phyloP scores from a whole-genome alignment of 1,140 invertebrate species.

The Panagrolaimus sp. region DNA sequence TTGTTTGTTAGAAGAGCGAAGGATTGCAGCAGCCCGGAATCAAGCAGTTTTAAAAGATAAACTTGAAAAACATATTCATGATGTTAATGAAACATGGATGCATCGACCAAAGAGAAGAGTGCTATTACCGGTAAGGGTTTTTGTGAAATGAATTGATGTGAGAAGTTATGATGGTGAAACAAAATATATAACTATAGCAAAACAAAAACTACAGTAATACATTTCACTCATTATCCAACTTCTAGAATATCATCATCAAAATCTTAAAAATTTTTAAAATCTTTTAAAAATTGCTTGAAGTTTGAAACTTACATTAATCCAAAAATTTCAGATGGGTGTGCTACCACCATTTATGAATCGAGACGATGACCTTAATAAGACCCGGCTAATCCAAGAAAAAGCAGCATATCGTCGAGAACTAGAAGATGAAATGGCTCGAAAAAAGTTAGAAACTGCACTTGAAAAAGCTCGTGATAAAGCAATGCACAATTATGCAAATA shows the following conservation, averaged over 20 bases:
- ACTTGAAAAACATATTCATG: not conserved
- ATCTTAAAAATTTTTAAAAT: too few species aligned
- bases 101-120: not conserved
- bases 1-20: not conserved
- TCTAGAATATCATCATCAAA: too few species aligned
- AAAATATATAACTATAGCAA: too few species aligned
- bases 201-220: too few species aligned
- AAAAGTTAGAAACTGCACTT: not conserved
- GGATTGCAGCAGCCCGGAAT: not conserved
- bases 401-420: constrained; percentile 5
- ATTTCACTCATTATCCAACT: too few species aligned
- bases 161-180: not conserved
- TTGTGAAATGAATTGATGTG: too few species aligned
- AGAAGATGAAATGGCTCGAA: constrained; percentile 1
- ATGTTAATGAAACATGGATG: not conserved
- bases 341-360: constrained; percentile 8
- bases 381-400: not conserved
- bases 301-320: too few species aligned
- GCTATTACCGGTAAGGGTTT: not conserved
- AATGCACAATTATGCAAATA: not conserved
- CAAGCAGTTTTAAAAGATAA: not conserved
- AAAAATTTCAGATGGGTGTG: constrained; percentile 1
- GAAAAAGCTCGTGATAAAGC: constrained; percentile 5
- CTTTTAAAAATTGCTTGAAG: too few species aligned
- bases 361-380: not conserved